A percentile compares a stretch with the other conserved stretches of the same genome.
phyloP scores from a whole-genome alignment of 2,113 vertebrate genomes.

The Dasypus novemcinctus region DNA sequence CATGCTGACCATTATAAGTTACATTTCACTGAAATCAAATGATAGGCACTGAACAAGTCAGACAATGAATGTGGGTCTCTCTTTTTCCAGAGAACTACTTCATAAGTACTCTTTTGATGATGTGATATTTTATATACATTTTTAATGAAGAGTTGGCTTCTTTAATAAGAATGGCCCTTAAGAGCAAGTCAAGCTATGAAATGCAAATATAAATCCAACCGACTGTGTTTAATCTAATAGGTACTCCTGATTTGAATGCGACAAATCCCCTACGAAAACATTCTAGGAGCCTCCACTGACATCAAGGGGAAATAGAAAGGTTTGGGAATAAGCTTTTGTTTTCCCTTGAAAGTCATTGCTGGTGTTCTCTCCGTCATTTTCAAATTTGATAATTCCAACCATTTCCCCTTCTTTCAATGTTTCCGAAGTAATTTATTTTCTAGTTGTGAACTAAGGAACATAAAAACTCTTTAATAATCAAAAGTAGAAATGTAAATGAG shows the following conservation, averaged over 20 bases:
- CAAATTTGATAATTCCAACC: background rate
- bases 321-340: background rate
- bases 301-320: background rate
- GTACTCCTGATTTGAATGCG: slow-evolving; percentile 1
- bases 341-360: background rate
- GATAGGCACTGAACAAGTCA: background rate
- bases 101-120: background rate
- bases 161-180: slow-evolving; percentile 11
- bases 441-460: background rate
- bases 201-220: background rate
- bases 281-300: background rate
- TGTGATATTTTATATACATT: background rate
- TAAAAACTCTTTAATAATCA: slow-evolving; percentile 29
- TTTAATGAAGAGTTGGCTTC: background rate
- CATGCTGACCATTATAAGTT: background rate
- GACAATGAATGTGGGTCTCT: background rate
- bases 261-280: background rate
- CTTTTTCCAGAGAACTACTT: background rate
- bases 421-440: slow-evolving; percentile 42
- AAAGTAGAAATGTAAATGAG: background rate
- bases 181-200: background rate
- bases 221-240: background rate
- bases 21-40: background rate
- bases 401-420: background rate
- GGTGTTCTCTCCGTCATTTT: background rate